Evolutionary conservation across 2,888 invertebrate species (phyloP).

Genomic region (Smittia aterrima): DNA sequence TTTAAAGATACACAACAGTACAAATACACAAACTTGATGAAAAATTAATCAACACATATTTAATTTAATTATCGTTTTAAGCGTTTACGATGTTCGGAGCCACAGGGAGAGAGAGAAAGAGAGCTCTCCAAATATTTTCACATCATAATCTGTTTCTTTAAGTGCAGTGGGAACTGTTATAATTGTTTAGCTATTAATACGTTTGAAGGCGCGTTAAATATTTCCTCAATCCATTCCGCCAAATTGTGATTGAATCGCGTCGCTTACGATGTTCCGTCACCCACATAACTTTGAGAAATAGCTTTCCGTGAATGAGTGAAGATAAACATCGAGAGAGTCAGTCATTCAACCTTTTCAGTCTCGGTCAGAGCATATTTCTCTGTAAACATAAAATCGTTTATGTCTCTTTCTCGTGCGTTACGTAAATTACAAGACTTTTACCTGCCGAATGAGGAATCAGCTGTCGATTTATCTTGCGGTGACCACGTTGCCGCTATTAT

Average conservation of each 20-base stretch:
- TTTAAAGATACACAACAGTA: constrained; percentile 30
- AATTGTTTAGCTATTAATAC: constrained; percentile 30
- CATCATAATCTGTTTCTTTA: not conserved
- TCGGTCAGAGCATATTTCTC: too few species aligned
- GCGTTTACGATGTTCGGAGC: not conserved
- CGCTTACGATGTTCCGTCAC: too few species aligned
- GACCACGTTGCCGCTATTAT: too few species aligned
- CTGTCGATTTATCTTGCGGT: not conserved
- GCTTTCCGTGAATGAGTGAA: too few species aligned
- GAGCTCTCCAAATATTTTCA: not conserved
- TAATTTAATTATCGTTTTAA: constrained; percentile 38
- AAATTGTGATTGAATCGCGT: too few species aligned
- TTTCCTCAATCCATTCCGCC: too few species aligned
- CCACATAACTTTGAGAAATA: not conserved
- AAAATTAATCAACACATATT: constrained; percentile 41
- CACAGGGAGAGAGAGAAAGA: too few species aligned
- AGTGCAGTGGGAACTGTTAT: not conserved
- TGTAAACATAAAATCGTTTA: not conserved
- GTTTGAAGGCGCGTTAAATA: not conserved
- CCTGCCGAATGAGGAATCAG: constrained; percentile 20
- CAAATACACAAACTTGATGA: constrained; percentile 33
- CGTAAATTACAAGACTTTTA: not conserved
- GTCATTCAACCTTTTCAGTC: too few species aligned
- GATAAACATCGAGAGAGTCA: too few species aligned
- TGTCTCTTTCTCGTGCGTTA: not conserved